Base-by-base conservation (phyloP, 1,140 invertebrate species). In the Dreissena polymorpha region DNA sequence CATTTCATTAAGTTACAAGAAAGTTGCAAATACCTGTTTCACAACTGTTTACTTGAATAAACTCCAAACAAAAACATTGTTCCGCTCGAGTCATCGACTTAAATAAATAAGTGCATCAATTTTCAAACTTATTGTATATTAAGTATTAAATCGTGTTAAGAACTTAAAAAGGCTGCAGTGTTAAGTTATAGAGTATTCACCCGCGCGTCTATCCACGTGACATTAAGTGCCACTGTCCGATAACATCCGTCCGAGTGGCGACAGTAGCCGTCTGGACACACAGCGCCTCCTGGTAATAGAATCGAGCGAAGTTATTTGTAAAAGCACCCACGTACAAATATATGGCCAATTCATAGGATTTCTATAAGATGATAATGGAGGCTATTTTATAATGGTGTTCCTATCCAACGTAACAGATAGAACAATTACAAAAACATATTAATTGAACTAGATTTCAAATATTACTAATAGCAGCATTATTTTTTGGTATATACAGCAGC, bases 191-290 rank as follows among this genome's bases (percentile, higher is more conserved):
- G 1, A 49, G 5, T 7, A 49, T 14, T 60, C 55, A 79, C 76
- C 53, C 27, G 55, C 0, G 76, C 76, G 68, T 79, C 76, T 10
- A 79, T 79, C 76, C 76, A 79, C 6, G 76, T 50, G 16, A 80
- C 78, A 25, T 73, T 72, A 0, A 81, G 68, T 0, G 39, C 70
- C 29, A 81, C 57, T 12, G 63, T 49, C 14, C 70, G 39, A 21
- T 72, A 81, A 23, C 78, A 81, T 3, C 69, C 78, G 14, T 69
- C 70, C 27, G 78, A 81, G 50, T 81, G 78, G 13, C 78, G 55
- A 27, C 78, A 73, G 51, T 72, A 81, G n/a, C 78, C 78, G 18
- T 73, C 78, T 13, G 78, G 78, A 73, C 78, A 81, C 13, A 50
- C 27, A n/a, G n/a, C n/a, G n/a, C n/a, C n/a, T n/a, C n/a, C n/a